Percentiles rank a stretch among this genome's conserved stretches.
phyloP scores from a whole-genome alignment of 2,113 vertebrate species.

The Rhinopithecus roxellana region DNA sequence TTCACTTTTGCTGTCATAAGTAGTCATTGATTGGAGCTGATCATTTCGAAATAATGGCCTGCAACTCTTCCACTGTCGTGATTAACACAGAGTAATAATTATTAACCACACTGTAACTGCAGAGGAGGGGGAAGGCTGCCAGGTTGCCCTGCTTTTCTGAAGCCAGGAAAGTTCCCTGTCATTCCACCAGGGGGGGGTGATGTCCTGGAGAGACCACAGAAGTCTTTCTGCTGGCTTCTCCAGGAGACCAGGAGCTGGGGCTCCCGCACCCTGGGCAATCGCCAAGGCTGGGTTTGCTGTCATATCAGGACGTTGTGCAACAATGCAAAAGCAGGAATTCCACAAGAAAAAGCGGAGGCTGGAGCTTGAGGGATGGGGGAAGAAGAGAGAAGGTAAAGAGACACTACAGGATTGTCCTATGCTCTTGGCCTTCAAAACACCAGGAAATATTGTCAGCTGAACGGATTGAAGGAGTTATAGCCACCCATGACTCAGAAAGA shows the following conservation, averaged over 20 bases:
- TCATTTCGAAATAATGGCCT: constrained; percentile 83
- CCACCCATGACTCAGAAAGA: constrained; percentile 10
- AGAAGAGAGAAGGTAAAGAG: background rate
- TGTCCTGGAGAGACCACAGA: background rate
- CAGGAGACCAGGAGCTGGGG: background rate
- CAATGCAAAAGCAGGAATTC: background rate
- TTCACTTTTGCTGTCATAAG: constrained; percentile 78
- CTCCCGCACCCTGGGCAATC: background rate
- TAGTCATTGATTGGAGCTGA: constrained; percentile 80
- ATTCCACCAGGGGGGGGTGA: constrained; percentile 40
- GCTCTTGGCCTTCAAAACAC: background rate
- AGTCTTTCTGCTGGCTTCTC: constrained; percentile 66
- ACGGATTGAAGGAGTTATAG: background rate
- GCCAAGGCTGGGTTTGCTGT: background rate
- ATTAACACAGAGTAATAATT: constrained; percentile 83
- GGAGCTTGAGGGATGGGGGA: background rate
- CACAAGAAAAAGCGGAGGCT: background rate
- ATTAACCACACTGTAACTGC: constrained; percentile 66
- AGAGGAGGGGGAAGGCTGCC: background rate
- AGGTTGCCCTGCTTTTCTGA: background rate
- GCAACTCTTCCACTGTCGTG: constrained; percentile 77
- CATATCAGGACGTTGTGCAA: background rate
- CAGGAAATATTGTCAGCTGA: background rate
- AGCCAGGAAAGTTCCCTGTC: constrained; percentile 43
- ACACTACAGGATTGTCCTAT: background rate